Base-by-base conservation (phyloP, 2,797 vertebrate species). In the Poliocrania exsul region DNA sequence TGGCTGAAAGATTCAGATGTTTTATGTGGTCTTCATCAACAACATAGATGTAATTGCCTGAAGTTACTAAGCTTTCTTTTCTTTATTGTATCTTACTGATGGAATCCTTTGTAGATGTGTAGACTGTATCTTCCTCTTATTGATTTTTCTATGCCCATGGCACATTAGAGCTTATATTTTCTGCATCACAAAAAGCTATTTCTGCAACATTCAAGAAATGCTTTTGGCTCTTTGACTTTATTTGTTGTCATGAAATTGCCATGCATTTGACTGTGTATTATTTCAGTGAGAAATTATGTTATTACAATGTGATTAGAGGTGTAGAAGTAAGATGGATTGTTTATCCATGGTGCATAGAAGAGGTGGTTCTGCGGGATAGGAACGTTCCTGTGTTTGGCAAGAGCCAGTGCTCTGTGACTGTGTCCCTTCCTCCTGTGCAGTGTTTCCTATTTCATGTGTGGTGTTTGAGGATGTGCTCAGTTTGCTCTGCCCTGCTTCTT, bases 61-160 rank as follows among this genome's bases (percentile, higher is more conserved):
- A 82, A 96, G 94, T 96, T 82, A 95, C 92, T 83, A 75, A 75
- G 95, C 91, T 95, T 94, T 93, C 58, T 91, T 14, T 84, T 91
- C 64, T 90, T 81, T 69, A 78, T 86, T 94, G 38, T 95, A 58
- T 73, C 85, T 90, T 86, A 53, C 91, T 95, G 96, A 92, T 81
- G 90, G 70, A 93, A 70, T 92, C 77, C 51, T 96, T 92, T 93
- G 85, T 96, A 79, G 66, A 93, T 80, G 56, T 64, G 80, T 90
- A 92, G 80, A 46, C 51, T 58, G 0, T 86, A 65, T 90, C 47
- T 89, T 88, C 16, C 81, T 64, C 85, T 91, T 95, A 95, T 53
- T 96, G 95, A 95, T 96, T 96, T 80, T 64, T 75, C 47, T 93
- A 1, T 93, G 96, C 95, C 92, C 35, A 21, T 79, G 85, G 93